A percentile compares a stretch with the other conserved stretches of the same genome.
Evolutionary conservation across 2,888 invertebrate species (phyloP).

Genomic region (Agonopterix subpropinquella): DNA sequence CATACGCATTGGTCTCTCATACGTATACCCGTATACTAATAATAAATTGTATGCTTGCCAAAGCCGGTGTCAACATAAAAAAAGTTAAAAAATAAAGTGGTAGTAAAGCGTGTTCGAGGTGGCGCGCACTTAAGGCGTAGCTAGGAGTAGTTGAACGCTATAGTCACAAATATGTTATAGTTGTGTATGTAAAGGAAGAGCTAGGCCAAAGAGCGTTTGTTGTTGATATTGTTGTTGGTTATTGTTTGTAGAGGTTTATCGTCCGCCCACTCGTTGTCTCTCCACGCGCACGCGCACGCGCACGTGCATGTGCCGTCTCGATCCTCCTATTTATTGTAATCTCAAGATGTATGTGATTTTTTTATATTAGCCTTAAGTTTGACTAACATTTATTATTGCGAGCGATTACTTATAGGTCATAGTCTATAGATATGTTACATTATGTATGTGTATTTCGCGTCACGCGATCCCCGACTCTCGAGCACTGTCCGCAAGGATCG

Average conservation of each 20-base stretch:
- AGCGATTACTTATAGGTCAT: slow-evolving; percentile 31
- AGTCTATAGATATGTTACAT: slow-evolving; percentile 24
- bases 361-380: slow-evolving; percentile 58
- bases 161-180: slow-evolving; percentile 41
- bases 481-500: slow-evolving; percentile 40
- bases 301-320: slow-evolving; percentile 63
- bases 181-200: slow-evolving; percentile 17
- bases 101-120: not conserved
- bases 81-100: too few species aligned
- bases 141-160: slow-evolving; percentile 45
- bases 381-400: slow-evolving; percentile 44
- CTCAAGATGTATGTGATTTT: slow-evolving; percentile 71
- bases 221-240: slow-evolving; percentile 32
- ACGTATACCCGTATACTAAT: too few species aligned
- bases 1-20: too few species aligned
- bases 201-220: slow-evolving; percentile 63
- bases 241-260: slow-evolving; percentile 41
- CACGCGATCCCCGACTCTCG: slow-evolving; percentile 10
- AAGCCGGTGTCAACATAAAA: too few species aligned
- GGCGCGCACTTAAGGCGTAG: slow-evolving; percentile 14
- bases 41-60: too few species aligned
- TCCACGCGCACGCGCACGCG: slow-evolving; percentile 62
- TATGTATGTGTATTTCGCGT: slow-evolving; percentile 12
- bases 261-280: slow-evolving; percentile 57
- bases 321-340: slow-evolving; percentile 67